A percentile compares a stretch with the other conserved stretches of the same genome.
These are phyloP conservation scores for Darevskia nairensis DNA, from an alignment of 2,797 vertebrate genomes.

Conservation along the genomic window DNA sequence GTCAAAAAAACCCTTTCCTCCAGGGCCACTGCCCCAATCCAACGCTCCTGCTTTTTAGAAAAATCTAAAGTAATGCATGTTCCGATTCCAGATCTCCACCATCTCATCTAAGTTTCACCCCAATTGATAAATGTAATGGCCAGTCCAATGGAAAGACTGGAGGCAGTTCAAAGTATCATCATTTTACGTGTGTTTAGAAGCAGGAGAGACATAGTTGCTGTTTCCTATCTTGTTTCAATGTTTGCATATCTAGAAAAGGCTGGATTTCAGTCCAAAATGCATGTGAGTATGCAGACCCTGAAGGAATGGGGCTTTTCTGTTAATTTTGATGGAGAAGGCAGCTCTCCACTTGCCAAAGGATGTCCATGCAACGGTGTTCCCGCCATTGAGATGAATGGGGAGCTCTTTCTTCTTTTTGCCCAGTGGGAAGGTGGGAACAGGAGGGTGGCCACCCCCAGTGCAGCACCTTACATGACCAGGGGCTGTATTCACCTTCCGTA, in stretches of 20 bases:
- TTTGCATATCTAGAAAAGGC: background rate
- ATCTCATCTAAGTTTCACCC: background rate
- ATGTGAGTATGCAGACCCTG: background rate
- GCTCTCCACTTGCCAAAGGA: background rate
- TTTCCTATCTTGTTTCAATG: background rate
- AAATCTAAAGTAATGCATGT: background rate
- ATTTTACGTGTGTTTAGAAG: background rate
- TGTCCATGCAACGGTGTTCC: background rate
- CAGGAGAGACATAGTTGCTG: background rate
- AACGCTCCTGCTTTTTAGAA: background rate
- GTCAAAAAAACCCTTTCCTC: background rate
- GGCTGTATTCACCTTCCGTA: too few species aligned
- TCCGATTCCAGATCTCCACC: background rate
- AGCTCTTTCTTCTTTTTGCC: background rate
- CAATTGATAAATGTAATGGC: background rate
- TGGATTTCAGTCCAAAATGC: background rate
- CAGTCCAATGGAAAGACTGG: too few species aligned
- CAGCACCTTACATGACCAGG: too few species aligned
- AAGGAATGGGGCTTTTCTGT: background rate
- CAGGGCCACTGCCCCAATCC: background rate
- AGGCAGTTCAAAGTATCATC: background rate
- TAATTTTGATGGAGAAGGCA: background rate
- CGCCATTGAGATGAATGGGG: background rate
- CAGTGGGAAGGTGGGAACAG: too few species aligned
- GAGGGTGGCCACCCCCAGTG: too few species aligned